A percentile compares a stretch with the other conserved stretches of the same genome.
Conservation (phyloP, 2,113 vertebrate species). For the Indri indri region DNA sequence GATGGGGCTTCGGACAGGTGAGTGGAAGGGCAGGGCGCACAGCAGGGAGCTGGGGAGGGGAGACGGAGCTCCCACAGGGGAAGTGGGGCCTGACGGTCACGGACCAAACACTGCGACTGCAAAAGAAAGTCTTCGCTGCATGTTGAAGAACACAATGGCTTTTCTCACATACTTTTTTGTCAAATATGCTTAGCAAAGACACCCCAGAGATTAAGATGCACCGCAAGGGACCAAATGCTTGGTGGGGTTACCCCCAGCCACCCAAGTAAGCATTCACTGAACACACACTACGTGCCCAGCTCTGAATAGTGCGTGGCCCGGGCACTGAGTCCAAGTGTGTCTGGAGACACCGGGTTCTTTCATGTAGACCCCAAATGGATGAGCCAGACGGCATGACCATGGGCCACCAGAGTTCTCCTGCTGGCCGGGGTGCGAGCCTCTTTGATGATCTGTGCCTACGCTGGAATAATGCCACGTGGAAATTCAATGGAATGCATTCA, state of each 20-base stretch:
- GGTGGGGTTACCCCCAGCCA: accelerated
- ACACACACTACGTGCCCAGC: neutral
- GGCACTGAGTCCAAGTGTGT: accelerated
- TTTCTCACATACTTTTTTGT: neutral
- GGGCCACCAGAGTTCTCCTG: too few species aligned
- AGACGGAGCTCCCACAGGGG: neutral
- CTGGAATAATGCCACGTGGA: neutral
- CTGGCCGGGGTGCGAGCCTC: neutral
- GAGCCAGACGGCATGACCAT: accelerated
- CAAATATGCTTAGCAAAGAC: neutral
- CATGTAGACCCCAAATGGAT: neutral
- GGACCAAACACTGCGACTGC: neutral
- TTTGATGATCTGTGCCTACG: neutral
- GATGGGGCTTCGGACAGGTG: neutral
- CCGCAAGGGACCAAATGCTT: accelerated
- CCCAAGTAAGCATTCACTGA: neutral
- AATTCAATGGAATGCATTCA: neutral
- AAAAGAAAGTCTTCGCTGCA: neutral
- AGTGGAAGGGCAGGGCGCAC: neutral
- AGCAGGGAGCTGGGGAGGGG: neutral
- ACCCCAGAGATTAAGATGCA: accelerated
- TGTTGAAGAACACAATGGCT: neutral
- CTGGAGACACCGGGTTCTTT: accelerated
- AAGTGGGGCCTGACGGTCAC: neutral
- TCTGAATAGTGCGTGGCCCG: accelerated